Percentiles rank a stretch among this genome's conserved stretches.
phyloP scores from a whole-genome alignment of 2,113 vertebrate species.

The Trinectes maculatus region DNA sequence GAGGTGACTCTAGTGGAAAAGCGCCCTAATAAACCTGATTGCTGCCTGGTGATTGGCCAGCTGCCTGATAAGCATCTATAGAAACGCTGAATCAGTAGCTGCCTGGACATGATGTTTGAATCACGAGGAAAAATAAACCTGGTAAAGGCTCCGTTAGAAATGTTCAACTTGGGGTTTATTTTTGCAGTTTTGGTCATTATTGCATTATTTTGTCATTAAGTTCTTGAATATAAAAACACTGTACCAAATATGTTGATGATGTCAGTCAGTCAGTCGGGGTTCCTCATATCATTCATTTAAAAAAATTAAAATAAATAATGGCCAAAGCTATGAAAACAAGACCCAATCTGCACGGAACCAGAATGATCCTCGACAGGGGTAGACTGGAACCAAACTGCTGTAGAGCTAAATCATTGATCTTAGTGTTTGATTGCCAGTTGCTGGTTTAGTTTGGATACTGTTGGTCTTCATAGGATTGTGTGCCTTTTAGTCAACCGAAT shows the following conservation, averaged over 20 bases:
- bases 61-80: conserved; percentile 63
- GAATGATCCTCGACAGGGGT: neutral
- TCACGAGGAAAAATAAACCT: neutral
- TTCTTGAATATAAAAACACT: no score
- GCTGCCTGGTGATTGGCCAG: conserved; percentile 77
- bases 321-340: conserved; percentile 1
- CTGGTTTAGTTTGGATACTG: neutral
- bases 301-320: no score
- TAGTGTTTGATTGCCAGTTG: neutral
- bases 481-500: conserved; percentile 21
- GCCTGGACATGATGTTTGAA: conserved; percentile 40
- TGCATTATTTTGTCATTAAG: no score
- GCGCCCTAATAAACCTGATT: conserved; percentile 61
- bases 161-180: conserved; percentile 1
- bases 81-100: conserved; percentile 73
- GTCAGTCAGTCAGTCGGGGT: no score
- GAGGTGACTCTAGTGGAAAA: no score
- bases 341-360: conserved; percentile 1
- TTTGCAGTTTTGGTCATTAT: neutral
- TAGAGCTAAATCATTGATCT: neutral
- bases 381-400: neutral
- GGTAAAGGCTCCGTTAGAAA: neutral
- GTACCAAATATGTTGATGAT: no score
- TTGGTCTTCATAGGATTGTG: neutral
- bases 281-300: no score